Evolutionary conservation across 2,888 invertebrate genomes (phyloP).

Genomic region (Epirrhoe alternata): DNA sequence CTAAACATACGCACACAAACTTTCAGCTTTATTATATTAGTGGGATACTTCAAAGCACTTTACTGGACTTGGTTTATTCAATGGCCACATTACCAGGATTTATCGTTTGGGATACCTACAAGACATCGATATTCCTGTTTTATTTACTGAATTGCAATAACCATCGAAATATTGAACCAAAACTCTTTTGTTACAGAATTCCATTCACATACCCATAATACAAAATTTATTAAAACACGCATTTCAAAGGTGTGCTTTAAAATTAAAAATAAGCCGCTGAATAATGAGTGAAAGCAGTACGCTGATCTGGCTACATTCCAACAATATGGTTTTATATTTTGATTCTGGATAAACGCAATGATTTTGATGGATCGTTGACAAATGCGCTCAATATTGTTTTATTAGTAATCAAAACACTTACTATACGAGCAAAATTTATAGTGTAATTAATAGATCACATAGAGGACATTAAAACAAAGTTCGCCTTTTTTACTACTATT

Average conservation of each 20-base stretch:
- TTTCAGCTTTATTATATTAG: too few relatives aligned
- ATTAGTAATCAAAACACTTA: slow-evolving; percentile 14
- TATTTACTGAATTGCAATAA: neutral
- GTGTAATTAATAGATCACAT: slow-evolving; percentile 6
- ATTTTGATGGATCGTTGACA: slow-evolving; percentile 41
- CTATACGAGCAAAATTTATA: slow-evolving; percentile 3
- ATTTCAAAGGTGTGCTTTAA: slow-evolving; percentile 32
- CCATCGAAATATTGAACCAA: neutral
- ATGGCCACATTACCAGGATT: neutral
- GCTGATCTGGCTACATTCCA: slow-evolving; percentile 57
- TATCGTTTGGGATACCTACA: neutral
- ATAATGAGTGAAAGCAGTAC: slow-evolving; percentile 56
- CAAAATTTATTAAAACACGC: slow-evolving; percentile 13
- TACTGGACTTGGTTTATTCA: neutral
- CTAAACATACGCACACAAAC: too few relatives aligned
- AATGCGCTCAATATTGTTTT: slow-evolving; percentile 23
- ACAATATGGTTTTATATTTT: slow-evolving; percentile 49
- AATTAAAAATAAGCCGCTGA: slow-evolving; percentile 60
- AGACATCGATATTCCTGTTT: neutral
- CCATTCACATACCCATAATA: neutral
- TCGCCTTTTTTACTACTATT: slow-evolving; percentile 33
- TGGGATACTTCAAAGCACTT: neutral
- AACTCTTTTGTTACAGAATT: neutral
- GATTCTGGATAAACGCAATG: slow-evolving; percentile 42
- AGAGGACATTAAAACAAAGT: slow-evolving; percentile 9